These are phyloP conservation scores for Microtus ochrogaster DNA, from an alignment of 2,113 vertebrate species.

Conservation along the genomic window DNA sequence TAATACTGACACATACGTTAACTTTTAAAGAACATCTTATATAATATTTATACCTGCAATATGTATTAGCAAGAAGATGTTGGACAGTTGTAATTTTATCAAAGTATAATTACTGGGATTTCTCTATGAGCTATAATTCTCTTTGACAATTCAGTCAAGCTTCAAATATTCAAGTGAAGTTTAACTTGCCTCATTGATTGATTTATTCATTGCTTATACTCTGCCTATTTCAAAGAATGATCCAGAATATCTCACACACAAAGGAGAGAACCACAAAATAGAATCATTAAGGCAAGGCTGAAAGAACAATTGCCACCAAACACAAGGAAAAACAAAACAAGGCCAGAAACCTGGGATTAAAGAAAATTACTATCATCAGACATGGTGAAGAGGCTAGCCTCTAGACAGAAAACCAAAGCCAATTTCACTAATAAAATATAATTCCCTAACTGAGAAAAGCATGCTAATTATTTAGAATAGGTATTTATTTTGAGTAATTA, in stretches of 20 bases:
- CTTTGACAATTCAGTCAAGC: conserved; percentile 76
- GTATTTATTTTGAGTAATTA: not conserved
- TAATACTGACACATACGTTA: conserved; percentile 69
- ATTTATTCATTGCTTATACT: conserved; percentile 72
- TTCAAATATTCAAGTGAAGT: conserved; percentile 68
- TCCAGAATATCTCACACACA: conserved; percentile 62
- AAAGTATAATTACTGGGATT: conserved; percentile 58
- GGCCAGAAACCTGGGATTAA: conserved; percentile 11
- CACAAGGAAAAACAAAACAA: not conserved
- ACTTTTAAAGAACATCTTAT: conserved; percentile 68
- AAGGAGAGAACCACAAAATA: conserved; percentile 24
- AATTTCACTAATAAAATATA: not conserved
- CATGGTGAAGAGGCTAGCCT: not conserved
- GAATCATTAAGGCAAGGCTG: conserved; percentile 30
- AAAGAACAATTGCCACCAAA: conserved; percentile 12
- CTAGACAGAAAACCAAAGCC: not conserved
- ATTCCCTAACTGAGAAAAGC: not conserved
- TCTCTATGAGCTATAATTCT: conserved; percentile 68
- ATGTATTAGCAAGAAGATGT: conserved; percentile 59
- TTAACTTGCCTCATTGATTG: conserved; percentile 66
- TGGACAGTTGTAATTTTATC: conserved; percentile 65
- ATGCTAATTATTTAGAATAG: not conserved
- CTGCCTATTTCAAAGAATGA: conserved; percentile 38
- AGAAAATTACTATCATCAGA: conserved; percentile 52
- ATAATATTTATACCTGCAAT: conserved; percentile 70